Percentiles rank a stretch among this genome's conserved stretches.
Evolutionary conservation across 2,797 vertebrate species (phyloP).

Genomic region (Falco concolor): DNA sequence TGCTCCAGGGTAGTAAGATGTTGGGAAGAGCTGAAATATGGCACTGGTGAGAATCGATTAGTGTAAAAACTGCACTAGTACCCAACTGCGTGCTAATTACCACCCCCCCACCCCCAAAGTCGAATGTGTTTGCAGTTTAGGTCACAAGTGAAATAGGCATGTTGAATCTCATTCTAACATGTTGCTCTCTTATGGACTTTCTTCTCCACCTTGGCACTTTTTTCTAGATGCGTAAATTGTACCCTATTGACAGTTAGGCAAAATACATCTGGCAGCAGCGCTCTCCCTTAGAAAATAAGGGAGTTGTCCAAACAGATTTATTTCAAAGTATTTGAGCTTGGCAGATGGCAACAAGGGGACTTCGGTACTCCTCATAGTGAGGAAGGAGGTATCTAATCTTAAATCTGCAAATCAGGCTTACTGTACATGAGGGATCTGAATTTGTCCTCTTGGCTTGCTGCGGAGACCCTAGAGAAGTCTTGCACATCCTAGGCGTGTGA

Average conservation of each 20-base stretch:
- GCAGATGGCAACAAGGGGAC: not conserved
- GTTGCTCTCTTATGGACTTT: not conserved
- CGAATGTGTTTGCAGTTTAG: constrained; percentile 19
- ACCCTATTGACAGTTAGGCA: not conserved
- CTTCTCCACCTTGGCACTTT: not conserved
- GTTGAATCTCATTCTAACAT: not conserved
- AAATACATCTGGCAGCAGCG: not conserved
- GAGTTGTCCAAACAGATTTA: not conserved
- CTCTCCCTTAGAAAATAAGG: not conserved
- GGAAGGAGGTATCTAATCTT: not conserved
- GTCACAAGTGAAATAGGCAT: constrained; percentile 31
- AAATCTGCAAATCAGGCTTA: not conserved
- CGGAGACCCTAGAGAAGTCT: not conserved
- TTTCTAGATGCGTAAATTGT: not conserved
- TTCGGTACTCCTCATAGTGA: not conserved
- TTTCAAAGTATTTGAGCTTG: not conserved
- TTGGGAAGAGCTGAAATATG: constrained; percentile 25
- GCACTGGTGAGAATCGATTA: constrained; percentile 15
- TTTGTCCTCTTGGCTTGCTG: not conserved
- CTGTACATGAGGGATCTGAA: not conserved
- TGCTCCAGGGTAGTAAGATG: not conserved
- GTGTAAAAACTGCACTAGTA: not conserved
- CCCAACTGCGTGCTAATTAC: not conserved
- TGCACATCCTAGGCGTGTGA: not conserved
- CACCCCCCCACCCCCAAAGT: not conserved